A percentile compares a stretch with the other conserved stretches of the same genome.
Conservation (phyloP, 2,888 invertebrate species). For the Euplagia quadripunctaria region DNA sequence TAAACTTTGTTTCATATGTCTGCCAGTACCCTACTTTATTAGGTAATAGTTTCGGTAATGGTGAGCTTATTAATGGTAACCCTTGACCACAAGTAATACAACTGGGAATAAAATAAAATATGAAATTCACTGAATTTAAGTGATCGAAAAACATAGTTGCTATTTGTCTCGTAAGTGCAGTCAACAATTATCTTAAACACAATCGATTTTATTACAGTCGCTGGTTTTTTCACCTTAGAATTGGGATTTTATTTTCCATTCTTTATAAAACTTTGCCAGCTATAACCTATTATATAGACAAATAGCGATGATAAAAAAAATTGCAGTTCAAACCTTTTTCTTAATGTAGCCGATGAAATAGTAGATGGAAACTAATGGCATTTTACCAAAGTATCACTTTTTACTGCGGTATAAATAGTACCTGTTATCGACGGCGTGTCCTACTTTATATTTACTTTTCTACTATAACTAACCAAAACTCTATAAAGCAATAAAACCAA, state of each 20-base stretch:
- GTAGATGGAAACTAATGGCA: neutral
- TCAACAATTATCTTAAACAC: too few relatives aligned
- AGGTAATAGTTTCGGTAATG: neutral
- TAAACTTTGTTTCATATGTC: neutral
- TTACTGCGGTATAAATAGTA: neutral
- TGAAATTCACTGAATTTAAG: too few relatives aligned
- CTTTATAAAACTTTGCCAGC: too few relatives aligned
- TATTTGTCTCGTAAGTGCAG: too few relatives aligned
- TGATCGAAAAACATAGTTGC: too few relatives aligned
- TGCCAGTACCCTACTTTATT: neutral
- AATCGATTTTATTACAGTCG: too few relatives aligned
- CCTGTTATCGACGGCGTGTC: too few relatives aligned
- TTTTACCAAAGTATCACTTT: neutral
- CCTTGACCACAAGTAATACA: too few relatives aligned
- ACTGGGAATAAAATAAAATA: too few relatives aligned
- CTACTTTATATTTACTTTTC: neutral
- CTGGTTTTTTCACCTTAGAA: too few relatives aligned
- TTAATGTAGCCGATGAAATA: neutral
- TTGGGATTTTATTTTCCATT: too few relatives aligned
- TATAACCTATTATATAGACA: too few relatives aligned
- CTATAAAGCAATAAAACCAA: neutral
- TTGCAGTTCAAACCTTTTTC: neutral
- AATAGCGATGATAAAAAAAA: neutral
- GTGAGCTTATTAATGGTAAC: neutral
- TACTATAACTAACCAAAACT: neutral